These are phyloP conservation scores for Cantharis rufa DNA, from an alignment of 2,888 invertebrate species.

Conservation along the genomic window DNA sequence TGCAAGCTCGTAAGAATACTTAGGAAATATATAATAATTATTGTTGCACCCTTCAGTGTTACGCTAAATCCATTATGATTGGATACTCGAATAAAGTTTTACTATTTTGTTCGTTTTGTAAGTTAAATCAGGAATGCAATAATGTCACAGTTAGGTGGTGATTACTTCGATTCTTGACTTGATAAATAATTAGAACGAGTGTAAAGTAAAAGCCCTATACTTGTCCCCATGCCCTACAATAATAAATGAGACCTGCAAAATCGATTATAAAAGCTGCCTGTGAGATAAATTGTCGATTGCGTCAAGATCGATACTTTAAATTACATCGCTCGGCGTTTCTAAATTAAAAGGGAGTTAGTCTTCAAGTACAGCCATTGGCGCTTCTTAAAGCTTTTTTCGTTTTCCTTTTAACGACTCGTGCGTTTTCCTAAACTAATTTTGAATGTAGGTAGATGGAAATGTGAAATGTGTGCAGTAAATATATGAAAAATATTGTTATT, in stretches of 20 bases:
- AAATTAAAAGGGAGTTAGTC: slow-evolving; percentile 54
- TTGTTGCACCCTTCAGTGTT: not conserved
- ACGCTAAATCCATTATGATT: not conserved
- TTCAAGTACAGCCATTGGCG: slow-evolving; percentile 44
- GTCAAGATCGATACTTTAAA: slow-evolving; percentile 52
- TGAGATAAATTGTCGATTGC: slow-evolving; percentile 53
- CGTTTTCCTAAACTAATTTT: slow-evolving; percentile 32
- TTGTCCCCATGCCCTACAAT: slow-evolving; percentile 22
- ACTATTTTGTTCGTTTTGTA: not conserved
- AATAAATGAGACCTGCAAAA: slow-evolving; percentile 50
- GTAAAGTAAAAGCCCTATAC: slow-evolving; percentile 8
- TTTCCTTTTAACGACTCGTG: slow-evolving; percentile 26
- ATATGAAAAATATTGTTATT: slow-evolving; percentile 10
- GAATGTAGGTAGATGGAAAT: slow-evolving; percentile 18
- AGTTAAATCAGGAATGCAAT: not conserved
- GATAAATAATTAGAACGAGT: slow-evolving; percentile 28
- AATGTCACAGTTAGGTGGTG: slow-evolving; percentile 8
- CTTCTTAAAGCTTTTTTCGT: slow-evolving; percentile 43
- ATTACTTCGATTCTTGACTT: slow-evolving; percentile 22
- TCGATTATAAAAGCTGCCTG: slow-evolving; percentile 50
- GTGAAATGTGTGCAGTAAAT: not conserved
- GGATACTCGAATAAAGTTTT: not conserved
- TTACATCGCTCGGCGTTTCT: slow-evolving; percentile 53
- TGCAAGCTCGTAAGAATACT: not conserved
- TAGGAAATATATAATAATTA: not conserved